phyloP scores from a whole-genome alignment of 2,797 vertebrate genomes.

The Mormyrus hasselquistii region DNA sequence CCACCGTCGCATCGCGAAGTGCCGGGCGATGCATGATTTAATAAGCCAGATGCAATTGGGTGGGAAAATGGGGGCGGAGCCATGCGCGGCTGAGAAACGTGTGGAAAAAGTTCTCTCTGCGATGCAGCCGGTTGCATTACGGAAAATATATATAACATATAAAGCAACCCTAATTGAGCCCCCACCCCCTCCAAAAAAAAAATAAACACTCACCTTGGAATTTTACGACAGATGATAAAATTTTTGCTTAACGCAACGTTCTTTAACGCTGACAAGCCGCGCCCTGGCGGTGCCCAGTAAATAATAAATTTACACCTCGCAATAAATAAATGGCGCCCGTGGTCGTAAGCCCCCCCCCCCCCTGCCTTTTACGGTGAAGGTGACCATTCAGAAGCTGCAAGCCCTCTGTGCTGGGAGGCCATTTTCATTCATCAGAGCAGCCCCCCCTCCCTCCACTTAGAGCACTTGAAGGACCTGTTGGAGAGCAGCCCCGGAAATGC shows the following conservation, averaged over 20 bases:
- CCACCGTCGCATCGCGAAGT: neutral
- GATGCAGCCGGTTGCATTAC: neutral
- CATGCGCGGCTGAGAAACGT: neutral
- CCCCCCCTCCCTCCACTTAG: conserved; percentile 71
- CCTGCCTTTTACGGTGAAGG: conserved; percentile 78
- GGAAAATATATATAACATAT: conserved; percentile 33
- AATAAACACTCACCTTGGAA: conserved; percentile 63
- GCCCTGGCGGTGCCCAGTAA: conserved; percentile 70
- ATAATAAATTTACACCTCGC: conserved; percentile 76
- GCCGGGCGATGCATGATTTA: neutral
- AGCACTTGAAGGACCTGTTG: conserved; percentile 67
- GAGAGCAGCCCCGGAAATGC: conserved; percentile 64
- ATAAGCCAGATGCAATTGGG: neutral
- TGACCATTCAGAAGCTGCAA: conserved; percentile 67
- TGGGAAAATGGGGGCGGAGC: neutral
- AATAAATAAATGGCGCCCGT: conserved; percentile 70
- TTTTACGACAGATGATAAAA: conserved; percentile 73
- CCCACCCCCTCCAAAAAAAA: conserved; percentile 44
- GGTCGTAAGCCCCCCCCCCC: conserved; percentile 61
- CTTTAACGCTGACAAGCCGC: conserved; percentile 68
- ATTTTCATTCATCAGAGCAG: conserved; percentile 82
- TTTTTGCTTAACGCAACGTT: conserved; percentile 70
- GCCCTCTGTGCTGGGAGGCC: conserved; percentile 65
- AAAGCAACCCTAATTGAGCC: conserved; percentile 65
- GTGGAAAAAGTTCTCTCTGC: neutral